Conservation (phyloP, 2,888 invertebrate genomes). For the Apodemia mormo region DNA sequence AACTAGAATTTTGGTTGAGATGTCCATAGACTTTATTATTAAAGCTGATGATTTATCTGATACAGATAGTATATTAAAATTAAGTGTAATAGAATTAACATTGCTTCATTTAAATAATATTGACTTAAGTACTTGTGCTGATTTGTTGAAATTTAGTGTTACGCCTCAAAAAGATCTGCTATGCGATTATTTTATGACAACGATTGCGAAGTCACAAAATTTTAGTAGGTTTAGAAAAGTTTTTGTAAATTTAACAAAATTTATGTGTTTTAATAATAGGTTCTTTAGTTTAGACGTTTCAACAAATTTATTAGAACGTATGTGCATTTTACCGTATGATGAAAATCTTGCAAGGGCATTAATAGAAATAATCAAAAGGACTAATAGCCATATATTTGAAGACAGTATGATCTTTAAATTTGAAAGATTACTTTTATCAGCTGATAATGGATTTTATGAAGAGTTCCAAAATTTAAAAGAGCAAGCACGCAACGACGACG, state of each 20-base stretch:
- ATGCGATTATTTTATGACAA: constrained; percentile 56
- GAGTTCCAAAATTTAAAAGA: constrained; percentile 42
- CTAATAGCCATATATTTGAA: constrained; percentile 49
- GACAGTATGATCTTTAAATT: constrained; percentile 49
- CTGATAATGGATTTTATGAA: constrained; percentile 40
- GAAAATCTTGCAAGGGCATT: constrained; percentile 47
- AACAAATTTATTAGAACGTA: constrained; percentile 55
- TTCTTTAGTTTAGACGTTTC: constrained; percentile 48
- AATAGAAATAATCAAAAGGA: constrained; percentile 51
- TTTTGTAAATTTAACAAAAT: constrained; percentile 55
- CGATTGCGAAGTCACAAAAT: constrained; percentile 61
- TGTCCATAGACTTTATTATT: constrained; percentile 50
- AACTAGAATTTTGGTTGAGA: constrained; percentile 53
- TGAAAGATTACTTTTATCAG: constrained; percentile 46
- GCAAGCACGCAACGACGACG: constrained; percentile 11
- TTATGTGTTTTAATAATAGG: constrained; percentile 46
- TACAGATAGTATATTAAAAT: constrained; percentile 41
- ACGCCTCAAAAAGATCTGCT: constrained; percentile 33
- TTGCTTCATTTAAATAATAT: constrained; percentile 54
- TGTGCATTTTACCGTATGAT: constrained; percentile 60
- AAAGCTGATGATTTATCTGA: constrained; percentile 32
- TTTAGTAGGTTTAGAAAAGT: constrained; percentile 62
- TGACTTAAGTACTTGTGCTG: constrained; percentile 45
- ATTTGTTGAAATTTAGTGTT: constrained; percentile 45
- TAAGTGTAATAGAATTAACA: constrained; percentile 47